Conservation (phyloP, 2,888 invertebrate genomes). For the Parnassius glacialis region DNA sequence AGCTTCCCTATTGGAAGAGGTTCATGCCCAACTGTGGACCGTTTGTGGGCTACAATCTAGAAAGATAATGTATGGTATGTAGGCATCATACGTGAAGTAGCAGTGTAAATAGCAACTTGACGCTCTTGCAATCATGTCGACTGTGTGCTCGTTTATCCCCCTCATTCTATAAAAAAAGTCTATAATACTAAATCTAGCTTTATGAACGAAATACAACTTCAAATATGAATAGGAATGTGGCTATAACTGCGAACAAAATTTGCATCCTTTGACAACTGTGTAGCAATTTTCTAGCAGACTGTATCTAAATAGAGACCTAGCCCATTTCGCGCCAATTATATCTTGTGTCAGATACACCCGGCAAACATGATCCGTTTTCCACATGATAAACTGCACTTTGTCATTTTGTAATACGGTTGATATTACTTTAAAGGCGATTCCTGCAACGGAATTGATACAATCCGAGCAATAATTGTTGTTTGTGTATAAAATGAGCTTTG, state of each 20-base stretch:
- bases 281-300: conserved; percentile 47
- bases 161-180: neutral
- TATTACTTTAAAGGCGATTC: conserved; percentile 12
- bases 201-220: neutral
- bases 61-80: no score
- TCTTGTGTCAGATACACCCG: conserved; percentile 68
- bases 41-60: no score
- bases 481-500: conserved; percentile 47
- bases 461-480: conserved; percentile 40
- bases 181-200: neutral
- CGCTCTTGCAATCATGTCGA: no score
- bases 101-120: no score
- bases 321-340: conserved; percentile 77
- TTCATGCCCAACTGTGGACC: no score
- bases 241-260: conserved; percentile 15
- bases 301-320: conserved; percentile 55
- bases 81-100: no score
- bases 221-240: conserved; percentile 13
- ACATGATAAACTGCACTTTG: conserved; percentile 11
- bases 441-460: conserved; percentile 49
- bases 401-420: conserved; percentile 4
- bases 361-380: conserved; percentile 34
- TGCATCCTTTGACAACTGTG: conserved; percentile 25
- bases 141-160: no score
- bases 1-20: no score